These are phyloP conservation scores for Rhinogobius similis DNA, from an alignment of 2,113 vertebrate species.

Conservation along the genomic window DNA sequence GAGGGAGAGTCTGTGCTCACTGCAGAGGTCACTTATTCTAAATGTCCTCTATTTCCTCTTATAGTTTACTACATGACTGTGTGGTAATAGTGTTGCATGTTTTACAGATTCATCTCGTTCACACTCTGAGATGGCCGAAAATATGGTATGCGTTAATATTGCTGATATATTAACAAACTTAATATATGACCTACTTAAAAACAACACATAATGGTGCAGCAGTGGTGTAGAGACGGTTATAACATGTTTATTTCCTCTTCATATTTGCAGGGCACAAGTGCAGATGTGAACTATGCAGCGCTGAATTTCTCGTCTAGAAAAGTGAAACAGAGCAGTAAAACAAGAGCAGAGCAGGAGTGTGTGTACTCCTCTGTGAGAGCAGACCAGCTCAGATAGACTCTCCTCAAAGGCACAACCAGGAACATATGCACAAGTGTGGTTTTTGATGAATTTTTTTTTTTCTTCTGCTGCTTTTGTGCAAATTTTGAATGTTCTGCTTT, in stretches of 20 bases:
- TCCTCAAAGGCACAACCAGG: neutral
- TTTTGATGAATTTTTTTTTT: neutral
- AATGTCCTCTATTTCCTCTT: neutral
- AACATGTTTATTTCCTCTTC: neutral
- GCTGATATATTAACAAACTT: too few relatives aligned
- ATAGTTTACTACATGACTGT: neutral
- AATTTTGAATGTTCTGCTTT: too few relatives aligned
- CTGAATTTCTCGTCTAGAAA: neutral
- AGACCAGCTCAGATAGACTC: neutral
- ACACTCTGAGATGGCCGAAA: neutral
- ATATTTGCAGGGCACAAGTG: neutral
- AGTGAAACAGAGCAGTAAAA: neutral
- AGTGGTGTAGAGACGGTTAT: too few relatives aligned
- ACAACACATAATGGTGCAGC: too few relatives aligned
- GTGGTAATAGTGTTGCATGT: neutral
- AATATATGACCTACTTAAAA: too few relatives aligned
- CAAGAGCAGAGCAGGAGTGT: neutral
- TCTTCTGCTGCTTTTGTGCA: too few relatives aligned
- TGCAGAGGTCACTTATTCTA: neutral
- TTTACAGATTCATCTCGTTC: neutral
- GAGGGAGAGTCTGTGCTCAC: neutral
- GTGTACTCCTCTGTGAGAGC: constrained; percentile 3
- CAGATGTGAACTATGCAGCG: constrained; percentile 1
- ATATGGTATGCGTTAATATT: too few relatives aligned
- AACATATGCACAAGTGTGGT: neutral